Conservation (phyloP, 1,140 invertebrate species). For the Lerema accius region DNA sequence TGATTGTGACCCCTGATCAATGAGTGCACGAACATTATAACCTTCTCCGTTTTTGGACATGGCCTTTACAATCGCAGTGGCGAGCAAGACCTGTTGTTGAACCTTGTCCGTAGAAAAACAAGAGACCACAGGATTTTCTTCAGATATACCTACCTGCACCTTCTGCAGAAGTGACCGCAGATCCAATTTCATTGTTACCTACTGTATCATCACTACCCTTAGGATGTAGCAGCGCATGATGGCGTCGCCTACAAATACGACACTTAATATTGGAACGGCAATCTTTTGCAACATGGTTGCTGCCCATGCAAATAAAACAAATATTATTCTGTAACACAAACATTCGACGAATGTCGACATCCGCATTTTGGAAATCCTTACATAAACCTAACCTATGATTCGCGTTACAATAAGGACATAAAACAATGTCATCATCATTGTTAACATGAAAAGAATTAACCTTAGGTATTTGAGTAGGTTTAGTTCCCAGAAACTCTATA, state of each 20-base stretch:
- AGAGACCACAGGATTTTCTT: slow-evolving; percentile 8
- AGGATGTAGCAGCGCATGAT: slow-evolving; percentile 36
- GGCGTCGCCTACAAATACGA: slow-evolving; percentile 29
- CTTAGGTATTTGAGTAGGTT: slow-evolving; percentile 3
- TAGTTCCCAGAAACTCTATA: slow-evolving; percentile 28
- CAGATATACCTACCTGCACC: slow-evolving; percentile 6
- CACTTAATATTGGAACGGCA: slow-evolving; percentile 33
- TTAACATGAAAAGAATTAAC: slow-evolving; percentile 16
- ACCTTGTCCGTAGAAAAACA: slow-evolving; percentile 29
- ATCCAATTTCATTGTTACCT: slow-evolving; percentile 5
- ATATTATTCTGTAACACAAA: slow-evolving; percentile 36
- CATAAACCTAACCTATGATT: slow-evolving; percentile 42
- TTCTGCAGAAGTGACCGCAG: slow-evolving; percentile 23
- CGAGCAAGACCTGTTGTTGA: slow-evolving; percentile 37
- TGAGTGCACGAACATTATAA: slow-evolving; percentile 29
- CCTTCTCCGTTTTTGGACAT: slow-evolving; percentile 18
- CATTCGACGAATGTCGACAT: slow-evolving; percentile 25
- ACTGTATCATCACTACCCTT: not conserved
- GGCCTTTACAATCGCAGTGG: slow-evolving; percentile 39
- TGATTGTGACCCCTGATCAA: slow-evolving; percentile 47
- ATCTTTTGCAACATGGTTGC: slow-evolving; percentile 35
- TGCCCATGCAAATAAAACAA: slow-evolving; percentile 43
- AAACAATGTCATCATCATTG: not conserved
- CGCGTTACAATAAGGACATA: slow-evolving; percentile 36
- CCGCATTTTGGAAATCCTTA: slow-evolving; percentile 34